Conservation (phyloP, 1,140 invertebrate species). For the Watersipora subatra region DNA sequence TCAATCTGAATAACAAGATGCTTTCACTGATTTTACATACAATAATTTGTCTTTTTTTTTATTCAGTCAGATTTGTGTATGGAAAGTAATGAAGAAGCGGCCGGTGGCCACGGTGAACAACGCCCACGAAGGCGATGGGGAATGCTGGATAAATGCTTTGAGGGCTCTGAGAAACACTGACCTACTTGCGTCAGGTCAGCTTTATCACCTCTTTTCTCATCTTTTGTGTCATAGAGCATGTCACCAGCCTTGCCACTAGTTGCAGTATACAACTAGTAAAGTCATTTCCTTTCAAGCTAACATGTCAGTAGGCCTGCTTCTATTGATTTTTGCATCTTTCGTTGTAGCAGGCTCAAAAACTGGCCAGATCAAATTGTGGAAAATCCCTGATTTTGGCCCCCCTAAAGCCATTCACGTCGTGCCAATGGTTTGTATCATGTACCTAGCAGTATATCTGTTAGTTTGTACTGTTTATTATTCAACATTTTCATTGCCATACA, state of each 20-base stretch:
- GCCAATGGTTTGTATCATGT: conserved; percentile 41
- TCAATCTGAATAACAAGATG: too few species aligned
- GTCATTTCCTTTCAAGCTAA: too few species aligned
- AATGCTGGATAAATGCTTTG: conserved; percentile 71
- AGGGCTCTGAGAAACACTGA: conserved; percentile 70
- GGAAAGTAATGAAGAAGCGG: conserved; percentile 81
- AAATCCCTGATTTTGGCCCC: conserved; percentile 55
- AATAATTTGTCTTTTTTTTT: not conserved
- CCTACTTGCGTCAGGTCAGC: conserved; percentile 67
- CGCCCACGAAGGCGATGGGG: conserved; percentile 53
- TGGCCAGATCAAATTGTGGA: conserved; percentile 72
- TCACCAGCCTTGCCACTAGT: too few species aligned
- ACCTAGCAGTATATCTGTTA: too few species aligned
- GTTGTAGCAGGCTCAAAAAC: conserved; percentile 65
- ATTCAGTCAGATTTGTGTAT: conserved; percentile 44
- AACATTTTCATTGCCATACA: too few species aligned
- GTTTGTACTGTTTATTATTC: too few species aligned
- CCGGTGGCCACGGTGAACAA: conserved; percentile 53
- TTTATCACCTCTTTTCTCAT: too few species aligned
- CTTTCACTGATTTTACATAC: too few species aligned
- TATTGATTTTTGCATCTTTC: too few species aligned
- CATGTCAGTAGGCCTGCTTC: too few species aligned
- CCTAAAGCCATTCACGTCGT: conserved; percentile 56
- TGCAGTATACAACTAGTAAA: too few species aligned
- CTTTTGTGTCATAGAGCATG: too few species aligned